Conservation (phyloP, 2,797 vertebrate species). For the Danio tinwini region DNA sequence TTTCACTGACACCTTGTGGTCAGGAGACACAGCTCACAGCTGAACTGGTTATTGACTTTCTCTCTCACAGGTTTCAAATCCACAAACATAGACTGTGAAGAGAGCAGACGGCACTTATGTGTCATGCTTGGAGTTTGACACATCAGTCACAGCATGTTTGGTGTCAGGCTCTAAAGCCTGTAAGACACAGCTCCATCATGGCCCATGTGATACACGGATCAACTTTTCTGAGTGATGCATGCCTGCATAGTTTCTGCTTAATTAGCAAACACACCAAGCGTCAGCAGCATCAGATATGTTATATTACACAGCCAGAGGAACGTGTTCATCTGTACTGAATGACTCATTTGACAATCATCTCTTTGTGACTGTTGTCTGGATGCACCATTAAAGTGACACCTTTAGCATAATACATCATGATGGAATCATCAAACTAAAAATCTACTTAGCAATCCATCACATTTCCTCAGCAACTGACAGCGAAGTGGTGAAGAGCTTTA, state of each 20-base stretch:
- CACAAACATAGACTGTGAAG: conserved; percentile 13
- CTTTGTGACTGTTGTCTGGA: conserved; percentile 17
- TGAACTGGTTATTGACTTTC: conserved; percentile 22
- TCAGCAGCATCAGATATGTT: conserved; percentile 48
- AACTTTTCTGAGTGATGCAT: conserved; percentile 39
- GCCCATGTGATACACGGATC: conserved; percentile 44
- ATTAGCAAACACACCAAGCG: conserved; percentile 54
- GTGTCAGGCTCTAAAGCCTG: conserved; percentile 36
- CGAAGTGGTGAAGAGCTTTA: too few species aligned
- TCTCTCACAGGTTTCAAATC: conserved; percentile 20
- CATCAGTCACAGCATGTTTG: conserved; percentile 26
- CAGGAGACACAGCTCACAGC: conserved; percentile 35
- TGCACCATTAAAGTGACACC: conserved; percentile 32
- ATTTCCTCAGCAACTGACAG: not conserved
- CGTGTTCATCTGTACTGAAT: conserved; percentile 27
- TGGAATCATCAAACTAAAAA: conserved; percentile 24
- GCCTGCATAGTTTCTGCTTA: conserved; percentile 50
- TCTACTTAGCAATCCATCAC: conserved; percentile 28
- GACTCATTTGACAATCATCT: conserved; percentile 24
- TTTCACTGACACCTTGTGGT: conserved; percentile 63
- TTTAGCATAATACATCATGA: conserved; percentile 25
- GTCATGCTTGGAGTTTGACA: conserved; percentile 38
- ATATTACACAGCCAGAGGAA: conserved; percentile 37
- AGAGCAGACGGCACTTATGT: conserved; percentile 40
- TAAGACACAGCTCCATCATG: conserved; percentile 48